Conservation (phyloP, 2,113 vertebrate species). For the Phycodurus eques region DNA sequence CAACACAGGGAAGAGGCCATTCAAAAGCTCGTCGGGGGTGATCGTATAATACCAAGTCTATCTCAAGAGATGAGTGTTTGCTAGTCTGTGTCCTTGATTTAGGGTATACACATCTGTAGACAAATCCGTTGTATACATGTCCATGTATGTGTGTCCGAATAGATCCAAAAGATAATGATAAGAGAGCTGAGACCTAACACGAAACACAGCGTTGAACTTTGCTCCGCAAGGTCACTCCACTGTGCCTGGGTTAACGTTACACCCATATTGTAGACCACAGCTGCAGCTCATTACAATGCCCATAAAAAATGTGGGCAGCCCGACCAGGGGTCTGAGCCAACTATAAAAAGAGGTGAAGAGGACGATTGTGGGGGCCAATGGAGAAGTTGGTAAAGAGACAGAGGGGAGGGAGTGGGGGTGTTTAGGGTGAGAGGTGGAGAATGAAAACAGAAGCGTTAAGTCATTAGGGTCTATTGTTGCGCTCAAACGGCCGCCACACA, state of each 20-base stretch:
- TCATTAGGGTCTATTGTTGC: conserved; percentile 76
- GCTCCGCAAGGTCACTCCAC: conserved; percentile 80
- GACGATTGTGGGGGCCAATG: conserved; percentile 7
- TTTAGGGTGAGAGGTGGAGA: conserved; percentile 65
- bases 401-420: conserved; percentile 56
- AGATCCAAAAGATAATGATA: conserved; percentile 74
- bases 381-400: conserved; percentile 46
- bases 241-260: conserved; percentile 79
- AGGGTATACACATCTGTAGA: background rate
- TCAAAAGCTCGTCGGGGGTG: conserved; percentile 73
- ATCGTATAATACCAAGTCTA: conserved; percentile 70
- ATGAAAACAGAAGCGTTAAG: conserved; percentile 80
- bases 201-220: conserved; percentile 84
- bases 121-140: background rate
- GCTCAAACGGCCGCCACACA: conserved; percentile 72
- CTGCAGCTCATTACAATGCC: conserved; percentile 84
- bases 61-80: conserved; percentile 59
- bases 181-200: conserved; percentile 69
- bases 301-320: conserved; percentile 57
- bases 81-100: background rate
- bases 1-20: conserved; percentile 82
- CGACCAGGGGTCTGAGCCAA: conserved; percentile 58
- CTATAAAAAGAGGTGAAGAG: conserved; percentile 48
- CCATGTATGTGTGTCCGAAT: conserved; percentile 14
- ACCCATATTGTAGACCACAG: conserved; percentile 84